Base-by-base conservation (phyloP, 2,888 invertebrate species). In the Mesorhabditis spiculigera region DNA sequence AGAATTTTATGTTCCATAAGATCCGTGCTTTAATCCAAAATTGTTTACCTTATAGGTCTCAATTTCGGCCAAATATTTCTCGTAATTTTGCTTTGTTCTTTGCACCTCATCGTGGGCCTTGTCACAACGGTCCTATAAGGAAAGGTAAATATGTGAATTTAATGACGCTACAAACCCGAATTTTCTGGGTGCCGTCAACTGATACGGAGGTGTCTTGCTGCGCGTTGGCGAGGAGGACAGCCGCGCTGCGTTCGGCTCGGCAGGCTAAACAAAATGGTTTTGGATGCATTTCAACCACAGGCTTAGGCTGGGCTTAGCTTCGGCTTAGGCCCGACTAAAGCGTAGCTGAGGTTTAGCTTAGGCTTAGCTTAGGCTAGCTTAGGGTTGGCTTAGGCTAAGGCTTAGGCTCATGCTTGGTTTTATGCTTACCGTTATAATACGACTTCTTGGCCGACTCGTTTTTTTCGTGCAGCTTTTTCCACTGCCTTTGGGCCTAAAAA, bases 1-100 rank as follows among this genome's bases (percentile, higher is more conserved):
- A 10, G 6, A 10, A 10, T 6, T 6, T 13, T 6, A 13, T 13
- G 6, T 50, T 50, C 8, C 6, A 63, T n/a, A 63, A 8, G 13
- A 10, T 63, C 6, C 61, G 10, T 5, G 65, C 16, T 68, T 6
- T 61, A 6, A 43, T 8, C 43, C 62, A 61, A 4, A 58, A 13
- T 58, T 44, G 16, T 62, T 64, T 70, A 43, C 76, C 72, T 76
- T 79, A 74, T 81, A 81, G 42, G 75, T 71, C 63, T 72, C 93
- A 95, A 98, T 96, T 87, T 97, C 97, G 88, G 95, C 96, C 90
- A 97, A 94, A 87, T 97, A 96, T 86, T 95, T 94, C n/a, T 96
- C 93, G 89, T 97, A 98, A 88, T 96, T 96, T 4, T 93, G 93
- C 68, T 92, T 91, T 4, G 97, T 95, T 88, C 97, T n/a, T n/a